These are phyloP conservation scores for Leptopilina clavipes DNA, from an alignment of 1,140 invertebrate genomes.

Conservation along the genomic window DNA sequence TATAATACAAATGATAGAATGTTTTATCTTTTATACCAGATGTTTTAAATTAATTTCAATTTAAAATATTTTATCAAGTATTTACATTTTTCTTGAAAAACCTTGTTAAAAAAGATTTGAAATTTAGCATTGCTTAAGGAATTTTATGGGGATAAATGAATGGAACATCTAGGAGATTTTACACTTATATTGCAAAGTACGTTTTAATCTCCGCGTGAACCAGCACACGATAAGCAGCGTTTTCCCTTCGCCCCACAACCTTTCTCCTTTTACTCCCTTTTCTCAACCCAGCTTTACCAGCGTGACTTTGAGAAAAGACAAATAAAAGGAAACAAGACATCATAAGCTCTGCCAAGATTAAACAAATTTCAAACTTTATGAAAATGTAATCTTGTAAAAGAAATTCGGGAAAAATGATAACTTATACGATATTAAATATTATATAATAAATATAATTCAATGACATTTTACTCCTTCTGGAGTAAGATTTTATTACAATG, in stretches of 20 bases:
- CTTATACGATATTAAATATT: too few relatives aligned
- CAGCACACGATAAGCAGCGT: slow-evolving; percentile 16
- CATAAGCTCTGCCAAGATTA: slow-evolving; percentile 10
- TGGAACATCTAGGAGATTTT: slow-evolving; percentile 14
- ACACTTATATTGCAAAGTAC: slow-evolving; percentile 26
- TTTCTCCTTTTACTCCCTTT: slow-evolving; percentile 28
- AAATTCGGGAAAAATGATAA: too few relatives aligned
- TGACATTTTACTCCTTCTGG: too few relatives aligned
- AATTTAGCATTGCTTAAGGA: slow-evolving; percentile 9
- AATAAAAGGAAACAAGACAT: slow-evolving; percentile 28
- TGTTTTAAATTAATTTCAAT: neutral
- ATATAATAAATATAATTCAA: too few relatives aligned
- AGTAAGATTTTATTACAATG: too few relatives aligned
- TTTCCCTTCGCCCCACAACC: slow-evolving; percentile 31
- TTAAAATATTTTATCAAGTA: neutral
- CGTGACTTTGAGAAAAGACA: slow-evolving; percentile 26
- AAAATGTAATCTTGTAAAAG: neutral
- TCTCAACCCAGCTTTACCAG: slow-evolving; percentile 19
- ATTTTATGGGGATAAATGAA: neutral
- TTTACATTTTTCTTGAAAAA: neutral
- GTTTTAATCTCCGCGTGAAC: slow-evolving; percentile 32
- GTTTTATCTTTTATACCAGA: too few relatives aligned
- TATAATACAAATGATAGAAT: too few relatives aligned
- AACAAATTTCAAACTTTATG: slow-evolving; percentile 32
- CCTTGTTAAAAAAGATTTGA: neutral